Evolutionary conservation across 2,113 vertebrate species (phyloP), one percentile per base, ranked within the genome.

Genomic region (Pachypanchax playfairii): DNA sequence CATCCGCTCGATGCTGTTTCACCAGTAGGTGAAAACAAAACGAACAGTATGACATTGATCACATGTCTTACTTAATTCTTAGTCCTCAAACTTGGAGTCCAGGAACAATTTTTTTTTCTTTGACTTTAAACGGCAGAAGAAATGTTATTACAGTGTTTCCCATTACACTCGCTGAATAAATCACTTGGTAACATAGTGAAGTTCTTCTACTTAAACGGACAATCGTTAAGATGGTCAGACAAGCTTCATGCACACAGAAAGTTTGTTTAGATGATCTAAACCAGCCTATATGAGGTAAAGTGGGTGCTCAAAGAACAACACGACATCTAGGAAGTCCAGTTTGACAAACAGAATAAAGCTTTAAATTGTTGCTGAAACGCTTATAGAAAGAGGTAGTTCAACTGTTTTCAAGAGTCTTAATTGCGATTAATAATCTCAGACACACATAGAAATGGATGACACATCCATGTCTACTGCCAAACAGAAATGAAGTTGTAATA

Each of bases 11-110:
- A 29, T 21, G 64, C 58, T 38, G 61, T 62, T 64, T 44, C 47
- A 68, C 62, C 73, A 63, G 68, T 60, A 28, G 79, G 76, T 59
- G 69, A 78, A 86, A 82, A 76, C 71, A 78, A 76, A 82, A 74
- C 43, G 36, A 77, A 41, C 70, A 68, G 64, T 49, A 0, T 48
- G 48, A 77, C 57, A 77, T 65, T 54, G 53, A 72, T 79, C 70
- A 80, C 52, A 41, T 18, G 39, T 52, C 61, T 79, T 47, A 15
- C 17, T 39, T 62, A 10, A 48, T 68, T 56, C 43, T 63, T 22
- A 21, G 62, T 55, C 50, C 35, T 12, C 6, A 59, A 55, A 1
- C 21, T 76, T 72, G 70, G 55, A 71, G 44, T 4, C 4, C 17
- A 29, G 49, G 26, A 46, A 7, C 20, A 17, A n/a, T 39, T n/a